These are phyloP conservation scores for Miltochrista miniata DNA, from an alignment of 2,888 invertebrate species.

Conservation along the genomic window DNA sequence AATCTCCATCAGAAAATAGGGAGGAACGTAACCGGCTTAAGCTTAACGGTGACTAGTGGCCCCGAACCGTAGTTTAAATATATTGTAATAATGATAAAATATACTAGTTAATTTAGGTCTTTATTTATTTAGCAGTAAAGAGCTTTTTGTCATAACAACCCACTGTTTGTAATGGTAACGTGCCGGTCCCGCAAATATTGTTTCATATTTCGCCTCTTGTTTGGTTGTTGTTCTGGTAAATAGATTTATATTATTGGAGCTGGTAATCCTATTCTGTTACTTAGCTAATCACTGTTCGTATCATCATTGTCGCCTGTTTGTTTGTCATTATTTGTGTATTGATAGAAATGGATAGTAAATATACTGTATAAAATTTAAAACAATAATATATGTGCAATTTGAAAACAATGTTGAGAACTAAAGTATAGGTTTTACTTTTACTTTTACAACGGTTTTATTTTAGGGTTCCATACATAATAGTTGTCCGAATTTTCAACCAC, in stretches of 20 bases:
- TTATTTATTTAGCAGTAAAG: slow-evolving; percentile 73
- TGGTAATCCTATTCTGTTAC: slow-evolving; percentile 67
- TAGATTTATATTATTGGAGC: slow-evolving; percentile 67
- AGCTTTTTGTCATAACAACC: slow-evolving; percentile 68
- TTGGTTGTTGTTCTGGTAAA: slow-evolving; percentile 61
- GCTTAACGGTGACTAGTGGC: slow-evolving; percentile 81
- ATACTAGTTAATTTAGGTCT: slow-evolving; percentile 74
- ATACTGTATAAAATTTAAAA: too few relatives aligned
- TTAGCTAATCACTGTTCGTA: slow-evolving; percentile 52
- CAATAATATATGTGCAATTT: too few relatives aligned
- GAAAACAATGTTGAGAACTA: too few relatives aligned
- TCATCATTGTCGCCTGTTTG: slow-evolving; percentile 2
- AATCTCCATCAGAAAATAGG: slow-evolving; percentile 83
- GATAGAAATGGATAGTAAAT: background rate
- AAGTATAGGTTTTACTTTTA: too few relatives aligned
- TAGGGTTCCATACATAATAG: too few relatives aligned
- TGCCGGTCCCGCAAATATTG: slow-evolving; percentile 67
- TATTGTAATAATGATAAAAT: slow-evolving; percentile 82
- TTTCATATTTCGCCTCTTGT: slow-evolving; percentile 69
- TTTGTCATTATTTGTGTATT: background rate
- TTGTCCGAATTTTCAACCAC: too few relatives aligned
- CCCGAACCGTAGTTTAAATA: slow-evolving; percentile 78
- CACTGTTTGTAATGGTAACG: slow-evolving; percentile 54
- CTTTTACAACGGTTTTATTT: too few relatives aligned
- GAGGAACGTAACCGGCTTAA: slow-evolving; percentile 82